Base-by-base conservation (phyloP, 2,888 invertebrate species). In the Germaria angustata region DNA sequence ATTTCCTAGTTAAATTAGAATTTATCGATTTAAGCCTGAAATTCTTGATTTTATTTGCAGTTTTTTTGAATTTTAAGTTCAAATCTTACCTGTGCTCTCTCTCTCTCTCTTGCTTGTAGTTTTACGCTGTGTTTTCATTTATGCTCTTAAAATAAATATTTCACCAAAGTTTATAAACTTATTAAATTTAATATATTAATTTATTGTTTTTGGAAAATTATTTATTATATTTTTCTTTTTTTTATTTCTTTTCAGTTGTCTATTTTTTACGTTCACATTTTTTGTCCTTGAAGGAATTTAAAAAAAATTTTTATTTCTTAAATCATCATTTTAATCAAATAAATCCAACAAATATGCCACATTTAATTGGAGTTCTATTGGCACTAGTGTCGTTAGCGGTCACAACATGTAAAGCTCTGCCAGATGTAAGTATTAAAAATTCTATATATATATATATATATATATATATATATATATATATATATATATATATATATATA, bases 361-460 rank as follows among this genome's bases (percentile, higher is more conserved):
- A 88, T 84, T 86, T 87, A 85, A 85, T 88, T 85, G 86, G 88
- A 84, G 85, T 88, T 83, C 85, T 89, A 86, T 86, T 88, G 85
- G 84, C 88, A 86, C 85, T 87, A 86, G 88, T 89, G 89, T 88
- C 87, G 87, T 86, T 89, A 87, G 79, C 75, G 66, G 89, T 88
- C 87, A 89, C 88, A 87, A 86, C 89, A 87, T 90, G 91, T 87
- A 87, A 87, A 87, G 91, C 91, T 85, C 86, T 88, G 87, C 91
- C 91, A 87, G 90, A 91, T 88, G 91, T 91, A 90, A 91, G 91
- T 91, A 88, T 22, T 17, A 41, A 39, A 61, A 41, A 17, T 59
- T 51, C 7, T 32, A 11, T 34, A 15, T 15, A 17, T 22, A 6
- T n/a, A 46, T 17, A 24, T 39, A n/a, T n/a, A n/a, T n/a, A n/a